Base-by-base conservation (phyloP, 2,888 invertebrate species). In the Hyposoter dolosus region DNA sequence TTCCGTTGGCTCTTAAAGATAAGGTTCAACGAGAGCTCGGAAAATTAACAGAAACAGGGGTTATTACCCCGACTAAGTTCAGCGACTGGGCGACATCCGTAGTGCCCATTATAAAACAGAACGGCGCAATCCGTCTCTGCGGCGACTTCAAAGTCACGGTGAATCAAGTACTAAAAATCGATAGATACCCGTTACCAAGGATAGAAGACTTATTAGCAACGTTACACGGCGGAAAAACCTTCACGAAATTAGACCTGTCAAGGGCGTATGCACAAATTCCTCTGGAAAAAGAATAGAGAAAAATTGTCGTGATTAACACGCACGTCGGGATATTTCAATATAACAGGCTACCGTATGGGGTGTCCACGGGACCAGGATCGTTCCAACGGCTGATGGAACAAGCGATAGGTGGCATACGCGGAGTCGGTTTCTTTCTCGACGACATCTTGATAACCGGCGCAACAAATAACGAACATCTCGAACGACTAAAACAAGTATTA, bases 231-330 rank as follows among this genome's bases (percentile, higher is more conserved):
- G 92, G 92, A 23, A 88, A 83, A 56, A 83, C 88, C 19, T 94
- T 94, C 86, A 88, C 91, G 5, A 93, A 92, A 85, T 82, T 94
- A 15, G 93, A 94, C 85, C 88, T 93, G 15, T 87, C 89, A 3
- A 90, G 92, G 80, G 93, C 93, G 10, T 94, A 93, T 85, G 90
- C 91, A 78, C 93, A 94, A 88, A 75, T 91, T 23, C 32, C 60
- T 7, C 86, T 93, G 6, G 91, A 92, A 76, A 88, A 92, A 56
- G 88, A 90, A 80, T 89, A 92, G 7, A 89, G 92, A 35, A 88
- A 91, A 65, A 81, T 89, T 0, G 91, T 90, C 43, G 92, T 92
- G 0, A 90, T 93, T 23, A 89, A 88, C 65, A 93, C 93, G 65
- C 77, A 71, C 43, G 35, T 71, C 10, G 83, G 83, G 0, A 53